Base-by-base conservation (phyloP, 2,888 invertebrate species). In the Tanytarsus gracilentus region DNA sequence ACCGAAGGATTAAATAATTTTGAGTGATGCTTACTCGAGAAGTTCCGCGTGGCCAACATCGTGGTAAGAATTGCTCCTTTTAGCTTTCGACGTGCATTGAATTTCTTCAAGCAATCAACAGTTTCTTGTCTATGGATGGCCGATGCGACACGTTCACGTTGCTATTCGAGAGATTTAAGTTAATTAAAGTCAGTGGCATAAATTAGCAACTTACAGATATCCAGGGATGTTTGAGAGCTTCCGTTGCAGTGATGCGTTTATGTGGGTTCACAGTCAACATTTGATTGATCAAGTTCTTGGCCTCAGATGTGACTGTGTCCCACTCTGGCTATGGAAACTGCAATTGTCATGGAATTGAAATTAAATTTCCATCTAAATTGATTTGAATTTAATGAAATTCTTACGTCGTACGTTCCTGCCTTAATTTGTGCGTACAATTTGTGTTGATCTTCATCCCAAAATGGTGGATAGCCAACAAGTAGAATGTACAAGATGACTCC, bases 361-460 rank as follows among this genome's bases (percentile, higher is more conserved):
- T 14, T 5, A 36, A 36, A 14, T 1, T 36, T 2, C n/a, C n/a
- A 36, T 6, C 36, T 5, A 16, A 36, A 36, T 3, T 16, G 16
- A 14, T 36, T 14, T 36, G 16, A 36, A 14, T 4, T 14, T 16
- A 36, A 26, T 53, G 27, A n/a, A 50, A 27, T 21, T 16, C 39
- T 39, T 36, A 55, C 55, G 14, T 55, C 55, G 39, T 55, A 55
- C 11, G 55, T 55, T 25, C 55, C 55, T 5, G 55, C 55, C 55
- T 96, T 97, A 73, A 96, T 96, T 81, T 96, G 96, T 69, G 93
- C 92, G 77, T 97, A 96, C 66, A 96, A 79, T 70, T 94, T 83
- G 75, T 94, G 94, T 73, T 97, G 96, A 75, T 97, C 96, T 78
- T 97, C 96, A 79, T 96, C 96, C 96, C 96, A 96, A 77, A 96